Conservation (phyloP, 64 coral and sea anemone species). For the Porites australiensis region DNA sequence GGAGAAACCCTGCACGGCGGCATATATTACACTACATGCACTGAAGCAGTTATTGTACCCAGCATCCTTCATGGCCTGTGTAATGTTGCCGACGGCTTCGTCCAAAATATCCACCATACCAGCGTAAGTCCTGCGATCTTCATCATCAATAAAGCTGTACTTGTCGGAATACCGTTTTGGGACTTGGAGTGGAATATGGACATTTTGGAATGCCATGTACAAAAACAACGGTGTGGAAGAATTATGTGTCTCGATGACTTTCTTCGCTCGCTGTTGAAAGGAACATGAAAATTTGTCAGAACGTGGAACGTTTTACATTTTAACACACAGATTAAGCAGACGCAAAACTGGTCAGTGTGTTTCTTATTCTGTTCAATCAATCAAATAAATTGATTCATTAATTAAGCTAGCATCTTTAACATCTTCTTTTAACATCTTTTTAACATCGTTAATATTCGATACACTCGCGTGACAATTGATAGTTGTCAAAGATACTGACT, state of each 20-base stretch:
- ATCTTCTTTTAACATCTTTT: no score
- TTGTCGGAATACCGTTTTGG: slow-evolving; percentile 27
- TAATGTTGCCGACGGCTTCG: slow-evolving; percentile 36
- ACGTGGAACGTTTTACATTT: background rate
- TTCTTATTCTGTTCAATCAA: no score
- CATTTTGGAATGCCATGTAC: slow-evolving; percentile 75
- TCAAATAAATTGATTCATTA: no score
- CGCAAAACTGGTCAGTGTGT: no score
- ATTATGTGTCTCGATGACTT: slow-evolving; percentile 32
- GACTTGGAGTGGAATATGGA: slow-evolving; percentile 26
- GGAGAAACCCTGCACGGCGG: no score
- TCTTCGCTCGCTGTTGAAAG: slow-evolving; percentile 7
- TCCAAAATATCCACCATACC: slow-evolving; percentile 36
- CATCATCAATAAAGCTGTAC: slow-evolving; percentile 42
- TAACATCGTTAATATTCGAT: no score
- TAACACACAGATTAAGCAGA: background rate
- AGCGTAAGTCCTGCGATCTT: slow-evolving; percentile 19
- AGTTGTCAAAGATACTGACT: no score
- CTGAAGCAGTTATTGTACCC: slow-evolving; percentile 1
- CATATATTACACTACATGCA: background rate
- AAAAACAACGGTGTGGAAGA: slow-evolving; percentile 46
- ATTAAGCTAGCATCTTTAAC: no score
- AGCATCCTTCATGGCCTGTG: slow-evolving; percentile 11
- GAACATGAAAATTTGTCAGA: background rate
- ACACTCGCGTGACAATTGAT: no score